Evolutionary conservation across 2,113 vertebrate species (phyloP), one percentile per base, ranked within the genome.

Genomic region (Colinus virginianus): DNA sequence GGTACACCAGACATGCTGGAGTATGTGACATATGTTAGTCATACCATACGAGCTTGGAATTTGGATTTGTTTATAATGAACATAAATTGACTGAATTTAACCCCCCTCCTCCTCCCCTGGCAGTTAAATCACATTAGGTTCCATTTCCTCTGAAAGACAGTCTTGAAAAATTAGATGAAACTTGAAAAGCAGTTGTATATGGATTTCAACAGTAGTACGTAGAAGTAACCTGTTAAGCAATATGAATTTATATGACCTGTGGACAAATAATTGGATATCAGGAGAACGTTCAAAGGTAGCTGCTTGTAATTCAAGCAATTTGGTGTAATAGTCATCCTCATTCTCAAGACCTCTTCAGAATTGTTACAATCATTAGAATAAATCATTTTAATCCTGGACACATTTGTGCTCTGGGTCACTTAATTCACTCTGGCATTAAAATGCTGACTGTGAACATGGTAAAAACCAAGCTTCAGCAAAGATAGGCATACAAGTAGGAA

Each of bases 51-150:
- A 93, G 90, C 91, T 90, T 95, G 96, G 96, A 97, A 97, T 97
- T 96, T 92, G 94, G 90, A 72, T 94, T 97, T 97, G 96, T 97
- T 97, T 96, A 97, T 95, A 96, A 96, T 94, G 94, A 96, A 90
- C 90, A 90, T 94, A 96, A 97, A 96, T 97, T 94, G 94, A 95
- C 95, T 92, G 84, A 90, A 93, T 94, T 96, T 97, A 97, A 94
- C 93, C 93, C 96, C 77, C 90, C 74, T 95, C 30, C 83, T 55
- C 92, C 76, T 96, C 88, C 79, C 68, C 67, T 53, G 79, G 90
- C 86, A 95, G 90, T 79, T 79, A 70, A 97, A 96, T 92, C 96
- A 90, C 95, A 95, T 97, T 90, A 97, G 88, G 94, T 90, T 97
- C 92, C 94, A 97, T 91, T 97, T 95, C 94, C 90, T 97, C 93